Base-by-base conservation (phyloP, 2,113 vertebrate genomes). In the Rhizomys pruinosus region DNA sequence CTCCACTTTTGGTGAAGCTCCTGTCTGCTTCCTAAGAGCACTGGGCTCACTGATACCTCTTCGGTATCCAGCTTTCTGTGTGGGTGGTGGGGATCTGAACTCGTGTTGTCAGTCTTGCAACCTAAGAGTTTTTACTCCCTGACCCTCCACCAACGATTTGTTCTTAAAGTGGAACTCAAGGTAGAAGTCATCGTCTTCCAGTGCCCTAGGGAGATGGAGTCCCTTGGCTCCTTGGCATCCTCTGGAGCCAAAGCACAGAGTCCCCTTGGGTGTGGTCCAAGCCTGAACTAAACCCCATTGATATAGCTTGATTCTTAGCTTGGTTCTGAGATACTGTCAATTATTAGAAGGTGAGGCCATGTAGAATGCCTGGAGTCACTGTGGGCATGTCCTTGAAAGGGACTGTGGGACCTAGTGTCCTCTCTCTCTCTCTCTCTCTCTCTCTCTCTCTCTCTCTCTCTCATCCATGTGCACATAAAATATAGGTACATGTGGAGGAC, bases 241-340 rank as follows among this genome's bases (percentile, higher is more conserved):
- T n/a, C 68, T 27, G 17, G 19, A 71, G 52, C 29, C 37, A 37
- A 20, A 34, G 2, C 19, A 29, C 63, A 78, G 32, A 8, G 15
- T 59, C 7, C 7, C 32, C 55, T 16, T n/a, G 23, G 47, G 63
- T 2, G 44, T n/a, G 2, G 0, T n/a, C n/a, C n/a, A n/a, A n/a
- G n/a, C 64, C 72, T 27, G 20, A 29, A 29, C 5, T 27, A 66
- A 42, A 39, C 34, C 17, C 52, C 29, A 22, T 10, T 16, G 63
- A 73, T 71, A 47, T 13, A 23, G 52, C n/a, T 78, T 55, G 37
- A 37, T 44, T 69, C 34, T 39, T 37, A n/a, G 39, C 20, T 64
- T 20, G 15, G 37, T 27, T 12, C 16, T 39, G 7, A 44, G 29
- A n/a, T 32, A 9, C 16, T 39, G 11, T 7, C 32, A n/a, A 34